phyloP scores from a whole-genome alignment of 1,140 invertebrate species.

The Spodoptera litura region DNA sequence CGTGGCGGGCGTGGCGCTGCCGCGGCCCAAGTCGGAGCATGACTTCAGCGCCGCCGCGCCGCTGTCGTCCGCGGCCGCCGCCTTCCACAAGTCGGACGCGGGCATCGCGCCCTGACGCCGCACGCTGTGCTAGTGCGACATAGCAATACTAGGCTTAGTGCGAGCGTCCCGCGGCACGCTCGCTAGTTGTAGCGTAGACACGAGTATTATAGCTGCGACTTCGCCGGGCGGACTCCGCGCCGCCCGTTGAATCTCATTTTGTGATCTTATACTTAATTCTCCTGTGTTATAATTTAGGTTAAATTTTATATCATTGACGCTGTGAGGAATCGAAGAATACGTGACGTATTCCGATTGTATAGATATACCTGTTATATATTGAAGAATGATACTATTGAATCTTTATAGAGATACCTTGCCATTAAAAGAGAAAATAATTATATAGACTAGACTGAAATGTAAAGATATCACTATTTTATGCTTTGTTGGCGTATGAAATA shows the following conservation, averaged over 20 bases:
- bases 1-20: constrained; percentile 87
- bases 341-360: constrained; percentile 81
- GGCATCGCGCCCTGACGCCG: constrained; percentile 91
- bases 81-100: constrained; percentile 93
- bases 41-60: constrained; percentile 90
- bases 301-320: constrained; percentile 86
- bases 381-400: constrained; percentile 83
- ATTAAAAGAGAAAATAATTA: constrained; percentile 83
- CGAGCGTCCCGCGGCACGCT: constrained; percentile 68
- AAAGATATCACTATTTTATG: constrained; percentile 86
- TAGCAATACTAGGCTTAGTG: constrained; percentile 85
- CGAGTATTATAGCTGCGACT: constrained; percentile 82
- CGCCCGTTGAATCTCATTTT: constrained; percentile 86
- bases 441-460: constrained; percentile 86
- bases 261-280: constrained; percentile 87
- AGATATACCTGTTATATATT: constrained; percentile 85
- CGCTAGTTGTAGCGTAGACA: constrained; percentile 83
- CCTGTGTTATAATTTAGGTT: constrained; percentile 86
- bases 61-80: constrained; percentile 86
- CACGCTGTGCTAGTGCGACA: constrained; percentile 87
- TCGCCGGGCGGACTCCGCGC: constrained; percentile 76
- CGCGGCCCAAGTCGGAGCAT: constrained; percentile 93
- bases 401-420: constrained; percentile 86
- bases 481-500: constrained; percentile 83
- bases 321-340: constrained; percentile 81